Evolutionary conservation across 2,888 invertebrate species (phyloP).

Genomic region (Megaustenia siamemsis): DNA sequence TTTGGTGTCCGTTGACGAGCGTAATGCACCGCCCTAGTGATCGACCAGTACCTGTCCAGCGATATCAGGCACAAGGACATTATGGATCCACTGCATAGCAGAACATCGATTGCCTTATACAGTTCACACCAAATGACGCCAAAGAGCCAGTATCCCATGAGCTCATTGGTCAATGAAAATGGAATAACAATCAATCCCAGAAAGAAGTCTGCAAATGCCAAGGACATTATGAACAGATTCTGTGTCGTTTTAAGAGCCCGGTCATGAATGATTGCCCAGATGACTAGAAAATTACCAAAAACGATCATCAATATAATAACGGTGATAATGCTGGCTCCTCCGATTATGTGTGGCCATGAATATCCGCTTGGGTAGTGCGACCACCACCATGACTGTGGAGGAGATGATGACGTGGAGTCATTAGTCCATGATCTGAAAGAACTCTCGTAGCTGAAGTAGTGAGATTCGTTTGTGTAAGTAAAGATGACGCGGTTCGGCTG

Average conservation of each 20-base stretch:
- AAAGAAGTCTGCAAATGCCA: constrained; percentile 97
- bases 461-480: constrained; percentile 44
- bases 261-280: constrained; percentile 96
- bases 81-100: constrained; percentile 96
- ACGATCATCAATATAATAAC: constrained; percentile 96
- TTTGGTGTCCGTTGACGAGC: constrained; percentile 94
- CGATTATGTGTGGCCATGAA: constrained; percentile 92
- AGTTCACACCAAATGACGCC: constrained; percentile 98
- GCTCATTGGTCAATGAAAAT: constrained; percentile 95
- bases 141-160: constrained; percentile 99
- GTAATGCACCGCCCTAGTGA: constrained; percentile 95
- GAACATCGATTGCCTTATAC: constrained; percentile 92
- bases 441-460: not conserved
- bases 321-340: constrained; percentile 88
- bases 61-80: constrained; percentile 98
- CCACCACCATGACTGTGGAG: constrained; percentile 31
- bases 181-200: constrained; percentile 97
- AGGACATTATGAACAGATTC: constrained; percentile 98
- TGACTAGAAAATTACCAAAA: constrained; percentile 97
- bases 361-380: constrained; percentile 88
- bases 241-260: constrained; percentile 96
- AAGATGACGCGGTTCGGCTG: constrained; percentile 41
- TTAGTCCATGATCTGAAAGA: not conserved
- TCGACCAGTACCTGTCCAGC: constrained; percentile 97
- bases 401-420: not conserved